These are phyloP conservation scores for Chymomyza amoena DNA, from an alignment of 2,888 invertebrate genomes.

Conservation along the genomic window DNA sequence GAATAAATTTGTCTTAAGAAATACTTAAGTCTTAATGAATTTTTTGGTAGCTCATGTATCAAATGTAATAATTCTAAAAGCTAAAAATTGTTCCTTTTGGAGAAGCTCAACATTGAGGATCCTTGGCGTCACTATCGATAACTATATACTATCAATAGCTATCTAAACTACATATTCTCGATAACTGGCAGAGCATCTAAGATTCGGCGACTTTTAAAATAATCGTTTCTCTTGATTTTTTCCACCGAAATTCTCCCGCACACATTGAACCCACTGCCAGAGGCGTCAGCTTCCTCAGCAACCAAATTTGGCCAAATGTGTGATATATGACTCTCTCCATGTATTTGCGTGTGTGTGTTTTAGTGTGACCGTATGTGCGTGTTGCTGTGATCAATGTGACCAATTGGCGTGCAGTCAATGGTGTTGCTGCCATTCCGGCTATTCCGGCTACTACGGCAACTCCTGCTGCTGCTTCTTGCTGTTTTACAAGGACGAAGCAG, in stretches of 20 bases:
- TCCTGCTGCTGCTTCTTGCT: slow-evolving; percentile 29
- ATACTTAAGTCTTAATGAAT: no score
- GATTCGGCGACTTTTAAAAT: not conserved
- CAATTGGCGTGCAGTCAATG: slow-evolving; percentile 10
- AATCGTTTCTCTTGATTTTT: not conserved
- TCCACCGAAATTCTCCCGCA: not conserved
- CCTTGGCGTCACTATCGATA: no score
- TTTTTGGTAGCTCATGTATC: no score
- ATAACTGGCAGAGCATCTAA: not conserved
- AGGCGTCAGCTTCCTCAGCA: not conserved
- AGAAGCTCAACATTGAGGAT: no score
- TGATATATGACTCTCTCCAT: not conserved
- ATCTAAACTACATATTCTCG: not conserved
- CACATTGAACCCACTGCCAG: not conserved
- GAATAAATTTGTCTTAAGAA: no score
- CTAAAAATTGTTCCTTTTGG: no score
- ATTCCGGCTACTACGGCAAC: not conserved
- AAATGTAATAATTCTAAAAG: no score
- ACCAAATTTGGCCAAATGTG: not conserved
- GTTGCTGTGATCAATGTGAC: not conserved
- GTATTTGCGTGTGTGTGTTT: not conserved
- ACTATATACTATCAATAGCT: not conserved
- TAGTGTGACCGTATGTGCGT: not conserved
- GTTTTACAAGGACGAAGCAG: not conserved
- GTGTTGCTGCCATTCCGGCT: not conserved